Conservation (phyloP, 2,797 vertebrate genomes). For the Eremophila alpestris region DNA sequence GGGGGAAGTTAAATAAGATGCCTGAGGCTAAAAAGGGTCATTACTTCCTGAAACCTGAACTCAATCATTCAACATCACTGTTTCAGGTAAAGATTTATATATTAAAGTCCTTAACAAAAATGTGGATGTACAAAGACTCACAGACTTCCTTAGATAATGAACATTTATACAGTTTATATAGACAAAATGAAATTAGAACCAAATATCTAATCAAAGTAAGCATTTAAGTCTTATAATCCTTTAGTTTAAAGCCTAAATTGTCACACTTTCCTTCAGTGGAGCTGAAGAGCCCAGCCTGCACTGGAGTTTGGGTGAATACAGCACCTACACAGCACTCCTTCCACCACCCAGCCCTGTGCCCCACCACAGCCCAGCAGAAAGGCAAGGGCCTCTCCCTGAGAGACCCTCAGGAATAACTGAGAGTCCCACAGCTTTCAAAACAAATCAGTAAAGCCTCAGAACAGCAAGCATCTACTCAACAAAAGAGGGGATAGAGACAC, state of each 20-base stretch:
- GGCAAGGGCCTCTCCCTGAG: not conserved
- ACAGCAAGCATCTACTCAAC: not conserved
- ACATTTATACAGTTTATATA: not conserved
- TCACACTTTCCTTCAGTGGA: not conserved
- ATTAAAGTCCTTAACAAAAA: not conserved
- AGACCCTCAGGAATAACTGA: not conserved
- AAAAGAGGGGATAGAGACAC: not conserved
- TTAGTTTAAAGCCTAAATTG: not conserved
- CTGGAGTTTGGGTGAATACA: rapidly evolving
- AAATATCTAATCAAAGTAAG: not conserved
- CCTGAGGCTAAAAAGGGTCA: not conserved
- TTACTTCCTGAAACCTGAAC: not conserved
- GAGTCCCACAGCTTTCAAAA: not conserved
- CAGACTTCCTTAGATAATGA: rapidly evolving
- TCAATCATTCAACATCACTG: not conserved
- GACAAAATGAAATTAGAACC: not conserved
- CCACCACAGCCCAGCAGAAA: not conserved
- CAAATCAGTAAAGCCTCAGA: not conserved
- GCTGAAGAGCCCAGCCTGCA: not conserved
- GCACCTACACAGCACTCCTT: not conserved
- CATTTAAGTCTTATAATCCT: not conserved
- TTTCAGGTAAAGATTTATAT: not conserved
- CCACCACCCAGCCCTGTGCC: rapidly evolving
- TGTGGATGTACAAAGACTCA: not conserved
- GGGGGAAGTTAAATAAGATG: not conserved